phyloP scores from a whole-genome alignment of 1,140 invertebrate species.

The Homalodisca vitripennis region DNA sequence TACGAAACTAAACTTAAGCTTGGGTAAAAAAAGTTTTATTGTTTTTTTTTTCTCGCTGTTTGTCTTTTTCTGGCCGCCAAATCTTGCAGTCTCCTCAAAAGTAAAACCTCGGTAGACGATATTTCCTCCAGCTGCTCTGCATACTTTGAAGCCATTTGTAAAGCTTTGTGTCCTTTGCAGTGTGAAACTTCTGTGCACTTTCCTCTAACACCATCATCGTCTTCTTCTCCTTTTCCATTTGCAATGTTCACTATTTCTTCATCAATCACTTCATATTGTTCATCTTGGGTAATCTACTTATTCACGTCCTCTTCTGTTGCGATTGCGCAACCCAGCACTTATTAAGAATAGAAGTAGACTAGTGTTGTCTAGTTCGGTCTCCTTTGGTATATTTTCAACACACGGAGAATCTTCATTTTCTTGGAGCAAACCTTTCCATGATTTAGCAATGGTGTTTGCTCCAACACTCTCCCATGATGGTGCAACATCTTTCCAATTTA shows the following conservation, averaged over 20 bases:
- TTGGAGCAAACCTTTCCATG: conserved; percentile 19
- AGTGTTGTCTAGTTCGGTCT: neutral
- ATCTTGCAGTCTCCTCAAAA: conserved; percentile 3
- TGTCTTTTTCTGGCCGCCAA: conserved; percentile 15
- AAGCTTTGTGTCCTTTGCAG: conserved; percentile 9
- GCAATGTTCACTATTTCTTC: conserved; percentile 13
- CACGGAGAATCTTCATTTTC: conserved; percentile 7
- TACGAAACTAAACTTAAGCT: conserved; percentile 10
- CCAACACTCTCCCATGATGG: conserved; percentile 13
- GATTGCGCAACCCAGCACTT: neutral
- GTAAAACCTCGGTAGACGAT: conserved; percentile 19
- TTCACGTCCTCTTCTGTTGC: neutral
- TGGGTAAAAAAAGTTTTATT: conserved; percentile 8
- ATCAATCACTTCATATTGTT: conserved; percentile 18
- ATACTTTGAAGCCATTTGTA: conserved; percentile 14
- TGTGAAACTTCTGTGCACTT: neutral
- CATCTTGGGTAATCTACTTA: conserved; percentile 6
- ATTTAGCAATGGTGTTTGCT: conserved; percentile 12
- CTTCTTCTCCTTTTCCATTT: conserved; percentile 6
- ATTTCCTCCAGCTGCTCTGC: conserved; percentile 10
- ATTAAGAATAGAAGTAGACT: conserved; percentile 13
- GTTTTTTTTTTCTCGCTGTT: conserved; percentile 20
- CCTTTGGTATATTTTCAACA: neutral
- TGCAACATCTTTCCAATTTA: conserved; percentile 20
- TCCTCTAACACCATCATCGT: neutral